Evolutionary conservation across 2,888 invertebrate genomes (phyloP).

Genomic region (Oscheius sp.): DNA sequence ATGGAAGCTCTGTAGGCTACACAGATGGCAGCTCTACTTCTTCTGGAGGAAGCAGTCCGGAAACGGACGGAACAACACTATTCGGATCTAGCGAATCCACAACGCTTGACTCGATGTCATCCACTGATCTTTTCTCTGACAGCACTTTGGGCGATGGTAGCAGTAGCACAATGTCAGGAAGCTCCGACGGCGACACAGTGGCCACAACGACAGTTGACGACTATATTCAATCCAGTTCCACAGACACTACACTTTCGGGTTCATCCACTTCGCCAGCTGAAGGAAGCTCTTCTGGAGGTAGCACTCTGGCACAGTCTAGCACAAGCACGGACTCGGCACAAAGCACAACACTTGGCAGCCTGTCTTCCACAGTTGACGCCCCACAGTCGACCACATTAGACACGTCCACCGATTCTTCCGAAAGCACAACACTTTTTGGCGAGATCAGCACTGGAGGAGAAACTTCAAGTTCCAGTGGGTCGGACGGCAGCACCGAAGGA

Average conservation of each 20-base stretch:
- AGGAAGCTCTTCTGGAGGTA: background rate
- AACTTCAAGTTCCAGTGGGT: no score
- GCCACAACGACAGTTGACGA: background rate
- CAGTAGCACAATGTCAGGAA: background rate
- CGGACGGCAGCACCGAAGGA: no score
- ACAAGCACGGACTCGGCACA: no score
- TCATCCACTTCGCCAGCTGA: background rate
- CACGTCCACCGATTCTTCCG: no score
- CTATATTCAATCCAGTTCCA: background rate
- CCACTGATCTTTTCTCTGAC: background rate
- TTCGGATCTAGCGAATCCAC: background rate
- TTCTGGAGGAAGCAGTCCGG: background rate
- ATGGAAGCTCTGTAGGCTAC: background rate
- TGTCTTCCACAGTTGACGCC: no score
- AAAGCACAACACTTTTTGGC: no score
- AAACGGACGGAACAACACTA: background rate
- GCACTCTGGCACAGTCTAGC: background rate
- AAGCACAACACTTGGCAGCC: no score
- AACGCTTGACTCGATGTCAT: background rate
- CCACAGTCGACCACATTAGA: no score
- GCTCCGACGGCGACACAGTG: background rate
- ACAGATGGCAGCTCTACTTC: background rate
- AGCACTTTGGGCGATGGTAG: background rate
- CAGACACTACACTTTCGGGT: background rate
- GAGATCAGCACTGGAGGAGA: no score